Base-by-base conservation (phyloP, 1,140 invertebrate species). In the Drosophila pandora region DNA sequence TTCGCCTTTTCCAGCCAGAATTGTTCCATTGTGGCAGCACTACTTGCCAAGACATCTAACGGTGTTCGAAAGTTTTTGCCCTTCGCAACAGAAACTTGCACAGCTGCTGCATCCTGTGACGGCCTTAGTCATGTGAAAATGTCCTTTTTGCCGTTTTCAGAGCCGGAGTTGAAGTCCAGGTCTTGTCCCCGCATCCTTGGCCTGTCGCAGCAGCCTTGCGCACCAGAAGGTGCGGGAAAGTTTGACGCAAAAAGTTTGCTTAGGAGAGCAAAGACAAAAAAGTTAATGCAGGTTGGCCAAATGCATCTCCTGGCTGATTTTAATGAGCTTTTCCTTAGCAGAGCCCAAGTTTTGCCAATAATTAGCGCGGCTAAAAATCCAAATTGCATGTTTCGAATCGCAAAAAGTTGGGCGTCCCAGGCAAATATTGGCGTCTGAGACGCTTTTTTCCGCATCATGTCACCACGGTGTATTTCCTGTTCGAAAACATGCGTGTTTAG, bases 281-380 rank as follows among this genome's bases (percentile, higher is more conserved):
- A 69, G 32, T 52, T 71, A 69, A 73, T 73, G 70, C 70, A 54
- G 71, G 59, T 65, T 54, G 47, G 70, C 53, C 45, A 74, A 75
- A 65, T 75, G 71, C 73, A 65, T 56, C 50, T 74, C 56, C 65
- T 57, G 77, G 67, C 64, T 69, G 50, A 64, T 84, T 84, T 85
- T 81, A 84, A 84, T 84, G 81, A 84, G 80, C 76, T 85, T 87
- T 83, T 64, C 71, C 49, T 49, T 52, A 70, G 47, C 61, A 56
- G 49, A 17, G 49, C 2, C 32, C 70, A 87, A 87, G 76, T 85
- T 80, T 54, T 72, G 52, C 25, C 75, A 47, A 64, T 85, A 87
- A 87, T 87, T 84, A 87, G 76, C 21, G 57, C 1, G 17, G 17
- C 12, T 39, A 53, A 43, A 45, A 56, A 74, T 52, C 39, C n/a